Evolutionary conservation across 2,888 invertebrate species (phyloP), one percentile per base, ranked within the genome.

Genomic region (Scrobipalpa costella): DNA sequence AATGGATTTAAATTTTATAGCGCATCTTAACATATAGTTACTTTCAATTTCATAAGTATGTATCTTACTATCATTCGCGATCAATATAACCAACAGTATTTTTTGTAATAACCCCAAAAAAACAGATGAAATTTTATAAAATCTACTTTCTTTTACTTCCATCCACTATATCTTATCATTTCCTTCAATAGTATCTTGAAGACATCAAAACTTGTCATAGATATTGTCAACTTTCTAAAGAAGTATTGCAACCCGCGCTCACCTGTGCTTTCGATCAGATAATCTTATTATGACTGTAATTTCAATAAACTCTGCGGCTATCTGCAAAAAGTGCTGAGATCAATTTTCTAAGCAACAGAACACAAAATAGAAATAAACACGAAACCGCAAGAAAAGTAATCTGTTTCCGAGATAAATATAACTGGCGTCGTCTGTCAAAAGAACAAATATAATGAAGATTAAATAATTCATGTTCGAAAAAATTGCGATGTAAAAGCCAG

Each of bases 231-330:
- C 44, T 44, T 44, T 44, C 44, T 44, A 44, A n/a, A n/a, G 44
- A n/a, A 44, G 44, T 44, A 44, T 44, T 6, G 44, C n/a, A 13
- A 44, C 15, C 44, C 5, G 44, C 44, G 15, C 9, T 44, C 44
- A 44, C 44, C 44, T n/a, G 44, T 44, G 15, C 44, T 44, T 44
- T 44, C 44, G 44, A 44, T 44, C 44, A 44, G 44, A 44, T 44
- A 44, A 44, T 44, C 15, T 44, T 44, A 44, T 44, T 44, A 44
- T 44, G 44, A 44, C 44, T 44, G 44, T 44, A 44, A 44, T 44
- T 44, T 44, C 44, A 44, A 44, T 44, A 44, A 15, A 44, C n/a
- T 44, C 15, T 44, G 44, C 44, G 44, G 44, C 44, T n/a, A 44
- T 44, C 44, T 44, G 44, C 44, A 44, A 44, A 44, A 44, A 44